Evolutionary conservation across 2,113 vertebrate genomes (phyloP).

Genomic region (Dromaius novaehollandiae): DNA sequence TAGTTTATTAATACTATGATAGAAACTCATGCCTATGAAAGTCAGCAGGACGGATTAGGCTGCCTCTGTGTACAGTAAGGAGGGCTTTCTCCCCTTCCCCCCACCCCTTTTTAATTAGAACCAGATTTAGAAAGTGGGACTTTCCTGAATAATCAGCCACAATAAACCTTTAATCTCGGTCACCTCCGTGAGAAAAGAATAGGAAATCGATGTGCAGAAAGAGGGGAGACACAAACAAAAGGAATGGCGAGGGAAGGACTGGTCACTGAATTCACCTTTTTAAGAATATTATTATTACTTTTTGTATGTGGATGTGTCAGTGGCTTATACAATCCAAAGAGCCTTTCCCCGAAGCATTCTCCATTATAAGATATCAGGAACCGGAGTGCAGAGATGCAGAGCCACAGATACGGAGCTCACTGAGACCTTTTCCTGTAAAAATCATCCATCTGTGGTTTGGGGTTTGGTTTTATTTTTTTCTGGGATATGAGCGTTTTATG

Average conservation of each 20-base stretch:
- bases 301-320: neutral
- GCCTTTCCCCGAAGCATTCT: neutral
- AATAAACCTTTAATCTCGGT: constrained; percentile 33
- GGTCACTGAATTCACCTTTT: neutral
- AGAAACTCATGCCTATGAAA: constrained; percentile 42
- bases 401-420: neutral
- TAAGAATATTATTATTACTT: neutral
- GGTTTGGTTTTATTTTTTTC: neutral
- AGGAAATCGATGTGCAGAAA: neutral
- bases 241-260: neutral
- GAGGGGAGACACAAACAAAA: neutral
- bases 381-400: neutral
- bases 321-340: neutral
- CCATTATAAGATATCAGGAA: neutral
- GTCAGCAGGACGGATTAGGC: constrained; percentile 42
- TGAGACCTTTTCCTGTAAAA: neutral
- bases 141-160: constrained; percentile 58
- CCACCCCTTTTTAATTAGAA: constrained; percentile 67
- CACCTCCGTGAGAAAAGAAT: constrained; percentile 1
- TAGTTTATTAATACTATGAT: constrained; percentile 45
- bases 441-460: neutral
- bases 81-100: neutral
- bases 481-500: neutral
- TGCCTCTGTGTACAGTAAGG: constrained; percentile 33
- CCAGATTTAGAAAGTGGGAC: constrained; percentile 64